phyloP scores from a whole-genome alignment of 2,888 invertebrate genomes.

The Macrophya alboannulata region DNA sequence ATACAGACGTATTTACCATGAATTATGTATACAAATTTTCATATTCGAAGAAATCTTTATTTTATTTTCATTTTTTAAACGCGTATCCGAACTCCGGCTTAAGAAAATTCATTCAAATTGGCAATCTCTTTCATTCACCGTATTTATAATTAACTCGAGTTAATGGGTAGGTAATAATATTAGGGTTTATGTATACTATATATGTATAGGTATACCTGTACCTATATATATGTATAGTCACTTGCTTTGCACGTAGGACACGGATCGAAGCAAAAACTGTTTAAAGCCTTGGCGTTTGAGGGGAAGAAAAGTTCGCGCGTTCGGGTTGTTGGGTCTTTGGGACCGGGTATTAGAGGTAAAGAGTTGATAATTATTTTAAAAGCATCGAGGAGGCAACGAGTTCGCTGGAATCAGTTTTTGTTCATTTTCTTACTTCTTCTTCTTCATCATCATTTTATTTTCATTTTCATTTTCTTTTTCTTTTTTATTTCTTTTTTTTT shows the following conservation, averaged over 20 bases:
- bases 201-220: background rate
- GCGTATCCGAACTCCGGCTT: background rate
- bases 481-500: no score
- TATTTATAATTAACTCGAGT: background rate
- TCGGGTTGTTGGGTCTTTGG: constrained; percentile 5
- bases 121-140: background rate
- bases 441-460: background rate
- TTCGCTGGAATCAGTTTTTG: constrained; percentile 13
- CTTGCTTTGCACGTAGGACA: background rate
- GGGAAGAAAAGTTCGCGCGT: background rate
- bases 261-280: background rate
- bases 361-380: constrained; percentile 51
- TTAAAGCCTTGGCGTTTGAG: background rate
- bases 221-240: background rate
- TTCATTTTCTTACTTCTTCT: background rate
- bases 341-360: constrained; percentile 37
- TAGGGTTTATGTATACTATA: background rate
- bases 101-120: background rate
- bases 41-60: background rate
- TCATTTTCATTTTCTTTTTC: background rate
- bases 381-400: constrained; percentile 20
- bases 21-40: background rate
- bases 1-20: no score
- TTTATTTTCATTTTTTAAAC: background rate
- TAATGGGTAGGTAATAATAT: constrained; percentile 3